phyloP scores from a whole-genome alignment of 2,888 invertebrate species.

The Agrilus biguttatus region DNA sequence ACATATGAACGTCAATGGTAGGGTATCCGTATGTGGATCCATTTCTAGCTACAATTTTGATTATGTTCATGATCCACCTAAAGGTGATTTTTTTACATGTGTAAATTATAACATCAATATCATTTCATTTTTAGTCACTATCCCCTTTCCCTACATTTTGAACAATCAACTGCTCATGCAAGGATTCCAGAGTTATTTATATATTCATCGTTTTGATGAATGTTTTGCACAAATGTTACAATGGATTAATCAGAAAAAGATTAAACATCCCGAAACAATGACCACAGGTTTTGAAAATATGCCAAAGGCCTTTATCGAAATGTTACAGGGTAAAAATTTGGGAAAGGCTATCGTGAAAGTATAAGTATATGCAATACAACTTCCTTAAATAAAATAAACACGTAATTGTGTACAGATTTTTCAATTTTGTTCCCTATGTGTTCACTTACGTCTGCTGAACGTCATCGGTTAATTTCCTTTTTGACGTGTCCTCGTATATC shows the following conservation, averaged over 20 bases:
- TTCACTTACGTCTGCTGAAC: too few relatives aligned
- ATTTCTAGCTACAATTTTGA: slow-evolving; percentile 48
- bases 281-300: slow-evolving; percentile 61
- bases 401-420: too few relatives aligned
- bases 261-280: slow-evolving; percentile 53
- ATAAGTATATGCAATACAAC: slow-evolving; percentile 2
- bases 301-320: slow-evolving; percentile 51
- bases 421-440: too few relatives aligned
- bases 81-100: slow-evolving; percentile 21
- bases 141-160: slow-evolving; percentile 41
- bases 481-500: slow-evolving; percentile 4
- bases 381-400: background rate
- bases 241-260: slow-evolving; percentile 52
- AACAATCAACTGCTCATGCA: slow-evolving; percentile 44
- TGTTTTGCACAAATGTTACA: slow-evolving; percentile 45
- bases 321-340: slow-evolving; percentile 48
- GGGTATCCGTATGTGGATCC: slow-evolving; percentile 51
- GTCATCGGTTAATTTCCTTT: slow-evolving; percentile 5
- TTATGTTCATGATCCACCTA: slow-evolving; percentile 28
- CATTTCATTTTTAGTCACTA: slow-evolving; percentile 20
- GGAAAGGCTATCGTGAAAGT: slow-evolving; percentile 58
- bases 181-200: slow-evolving; percentile 43
- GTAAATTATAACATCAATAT: background rate
- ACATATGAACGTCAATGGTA: slow-evolving; percentile 47
- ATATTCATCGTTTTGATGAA: slow-evolving; percentile 44